Conservation (phyloP, 2,113 vertebrate species). For the Pitta sordida region DNA sequence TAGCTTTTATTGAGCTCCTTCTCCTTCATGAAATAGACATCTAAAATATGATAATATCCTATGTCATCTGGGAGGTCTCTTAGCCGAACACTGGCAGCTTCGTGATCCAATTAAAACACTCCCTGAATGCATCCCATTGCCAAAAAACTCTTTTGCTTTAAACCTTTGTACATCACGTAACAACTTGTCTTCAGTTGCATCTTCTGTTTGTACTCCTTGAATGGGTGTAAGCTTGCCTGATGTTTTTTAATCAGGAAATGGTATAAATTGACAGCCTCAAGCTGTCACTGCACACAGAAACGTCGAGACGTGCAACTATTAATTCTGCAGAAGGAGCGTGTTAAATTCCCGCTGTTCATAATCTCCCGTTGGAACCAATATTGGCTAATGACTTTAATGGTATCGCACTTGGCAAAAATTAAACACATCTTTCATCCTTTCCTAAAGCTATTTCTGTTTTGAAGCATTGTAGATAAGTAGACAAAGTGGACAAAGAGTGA, state of each 20-base stretch:
- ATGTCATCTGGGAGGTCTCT: background rate
- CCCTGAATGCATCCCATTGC: background rate
- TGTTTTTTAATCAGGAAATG: background rate
- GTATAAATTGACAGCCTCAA: background rate
- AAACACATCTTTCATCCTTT: constrained; percentile 38
- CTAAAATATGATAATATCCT: background rate
- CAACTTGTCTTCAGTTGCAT: background rate
- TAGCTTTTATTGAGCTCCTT: background rate
- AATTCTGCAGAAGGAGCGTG: background rate
- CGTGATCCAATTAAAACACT: background rate
- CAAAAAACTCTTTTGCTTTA: background rate
- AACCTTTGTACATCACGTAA: background rate
- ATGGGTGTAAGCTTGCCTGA: background rate
- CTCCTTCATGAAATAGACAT: background rate
- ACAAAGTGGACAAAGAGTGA: background rate
- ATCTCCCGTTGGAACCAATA: background rate
- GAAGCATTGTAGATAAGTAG: background rate
- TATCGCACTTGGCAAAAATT: constrained; percentile 1
- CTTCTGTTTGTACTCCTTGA: background rate
- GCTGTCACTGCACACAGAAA: background rate
- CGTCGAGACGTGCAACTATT: background rate
- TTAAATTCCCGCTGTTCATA: background rate
- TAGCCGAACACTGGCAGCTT: background rate
- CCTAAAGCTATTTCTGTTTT: constrained; percentile 7
- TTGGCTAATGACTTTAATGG: constrained; percentile 23